phyloP scores from a whole-genome alignment of 37 sponge, comb jelly and placozoan genomes.

The Beroe ovata region DNA sequence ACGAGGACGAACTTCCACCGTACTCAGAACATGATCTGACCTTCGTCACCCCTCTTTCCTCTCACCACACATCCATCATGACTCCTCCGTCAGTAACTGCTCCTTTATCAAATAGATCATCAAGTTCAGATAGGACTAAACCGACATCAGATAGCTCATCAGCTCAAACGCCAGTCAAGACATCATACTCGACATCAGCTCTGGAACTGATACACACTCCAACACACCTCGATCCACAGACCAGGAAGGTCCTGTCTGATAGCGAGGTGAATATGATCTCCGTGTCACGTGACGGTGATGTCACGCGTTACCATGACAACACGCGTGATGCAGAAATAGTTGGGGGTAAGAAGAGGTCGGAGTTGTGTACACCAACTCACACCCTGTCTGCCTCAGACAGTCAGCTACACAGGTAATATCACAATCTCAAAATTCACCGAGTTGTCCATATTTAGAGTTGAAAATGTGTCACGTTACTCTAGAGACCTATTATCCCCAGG shows the following conservation, averaged over 20 bases:
- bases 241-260: constrained; percentile 29
- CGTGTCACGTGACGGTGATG: background rate
- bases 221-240: background rate
- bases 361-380: constrained; percentile 53
- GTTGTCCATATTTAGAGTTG: too few species aligned
- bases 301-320: background rate
- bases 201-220: constrained; percentile 18
- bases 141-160: background rate
- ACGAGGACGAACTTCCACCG: constrained; percentile 45
- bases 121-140: background rate
- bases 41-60: constrained; percentile 22
- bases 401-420: constrained; percentile 63
- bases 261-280: constrained; percentile 8
- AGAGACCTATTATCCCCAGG: too few species aligned
- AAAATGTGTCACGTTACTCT: too few species aligned
- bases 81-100: background rate
- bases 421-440: too few species aligned
- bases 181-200: background rate
- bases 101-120: background rate
- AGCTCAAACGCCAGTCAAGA: background rate
- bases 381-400: constrained; percentile 23
- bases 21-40: constrained; percentile 18
- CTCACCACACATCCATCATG: background rate
- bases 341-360: background rate
- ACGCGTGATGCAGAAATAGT: background rate